These are phyloP conservation scores for Podilymbus podiceps DNA, from an alignment of 2,113 vertebrate species.

Conservation along the genomic window DNA sequence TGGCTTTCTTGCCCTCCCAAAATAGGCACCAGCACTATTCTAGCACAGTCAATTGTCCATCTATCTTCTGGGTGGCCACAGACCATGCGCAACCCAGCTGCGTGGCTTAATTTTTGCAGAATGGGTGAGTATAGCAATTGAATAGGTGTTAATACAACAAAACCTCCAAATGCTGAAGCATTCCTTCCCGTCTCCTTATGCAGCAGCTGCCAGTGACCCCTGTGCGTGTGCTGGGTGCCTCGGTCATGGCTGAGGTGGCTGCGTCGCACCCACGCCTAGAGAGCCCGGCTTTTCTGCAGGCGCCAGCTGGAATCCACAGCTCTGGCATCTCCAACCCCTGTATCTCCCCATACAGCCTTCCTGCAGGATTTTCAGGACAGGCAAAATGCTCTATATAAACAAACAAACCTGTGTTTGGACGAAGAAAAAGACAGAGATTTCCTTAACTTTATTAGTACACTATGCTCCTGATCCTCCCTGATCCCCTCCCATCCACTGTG, in stretches of 20 bases:
- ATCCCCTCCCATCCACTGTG: background rate
- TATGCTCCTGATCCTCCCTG: background rate
- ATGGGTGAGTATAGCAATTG: background rate
- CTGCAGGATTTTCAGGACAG: background rate
- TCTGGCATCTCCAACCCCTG: background rate
- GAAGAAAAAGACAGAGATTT: background rate
- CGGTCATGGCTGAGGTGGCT: accelerated
- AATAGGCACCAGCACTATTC: background rate
- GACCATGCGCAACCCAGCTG: accelerated
- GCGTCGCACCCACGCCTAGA: accelerated
- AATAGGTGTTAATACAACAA: background rate
- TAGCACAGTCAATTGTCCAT: background rate
- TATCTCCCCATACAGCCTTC: accelerated
- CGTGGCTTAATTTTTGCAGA: background rate
- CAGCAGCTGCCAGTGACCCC: background rate
- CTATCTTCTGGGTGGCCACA: background rate
- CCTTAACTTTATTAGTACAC: background rate
- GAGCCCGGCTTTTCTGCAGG: background rate
- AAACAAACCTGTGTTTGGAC: background rate
- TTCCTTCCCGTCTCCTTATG: background rate
- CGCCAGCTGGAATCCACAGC: accelerated
- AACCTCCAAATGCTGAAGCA: background rate
- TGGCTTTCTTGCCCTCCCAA: background rate
- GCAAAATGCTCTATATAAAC: background rate
- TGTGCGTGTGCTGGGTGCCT: background rate